Conservation (phyloP, 2,888 invertebrate species). For the Tetrapedia diversipes region DNA sequence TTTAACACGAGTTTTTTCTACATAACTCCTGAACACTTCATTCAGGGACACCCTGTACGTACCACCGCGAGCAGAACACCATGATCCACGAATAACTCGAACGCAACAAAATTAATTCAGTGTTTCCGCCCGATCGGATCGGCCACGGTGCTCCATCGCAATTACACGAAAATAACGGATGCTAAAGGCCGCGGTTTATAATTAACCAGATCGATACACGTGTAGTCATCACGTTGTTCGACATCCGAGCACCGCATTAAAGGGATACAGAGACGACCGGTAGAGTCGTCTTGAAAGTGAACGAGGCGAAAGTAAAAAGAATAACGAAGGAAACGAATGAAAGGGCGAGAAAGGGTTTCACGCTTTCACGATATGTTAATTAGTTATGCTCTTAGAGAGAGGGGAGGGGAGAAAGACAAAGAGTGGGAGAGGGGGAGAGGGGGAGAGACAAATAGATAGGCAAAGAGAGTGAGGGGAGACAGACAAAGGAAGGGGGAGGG, state of each 20-base stretch:
- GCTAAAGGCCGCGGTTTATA: slow-evolving; percentile 40
- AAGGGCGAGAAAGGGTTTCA: too few relatives aligned
- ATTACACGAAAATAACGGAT: slow-evolving; percentile 41
- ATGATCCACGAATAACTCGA: slow-evolving; percentile 23
- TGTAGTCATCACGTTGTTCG: slow-evolving; percentile 32
- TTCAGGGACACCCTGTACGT: too few relatives aligned
- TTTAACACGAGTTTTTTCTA: too few relatives aligned
- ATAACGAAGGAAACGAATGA: too few relatives aligned
- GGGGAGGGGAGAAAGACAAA: too few relatives aligned
- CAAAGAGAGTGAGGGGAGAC: too few relatives aligned
- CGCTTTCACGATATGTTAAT: too few relatives aligned
- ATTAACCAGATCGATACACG: slow-evolving; percentile 47
- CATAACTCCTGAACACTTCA: too few relatives aligned
- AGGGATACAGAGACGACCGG: neutral
- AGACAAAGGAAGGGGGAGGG: neutral
- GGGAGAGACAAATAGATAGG: too few relatives aligned
- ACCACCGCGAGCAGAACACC: too few relatives aligned
- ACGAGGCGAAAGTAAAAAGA: neutral
- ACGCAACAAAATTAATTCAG: slow-evolving; percentile 18
- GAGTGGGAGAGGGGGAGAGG: too few relatives aligned
- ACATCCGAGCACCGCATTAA: neutral
- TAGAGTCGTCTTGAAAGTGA: neutral
- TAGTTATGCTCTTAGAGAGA: too few relatives aligned
- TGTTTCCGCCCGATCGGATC: slow-evolving; percentile 16
- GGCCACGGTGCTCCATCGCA: slow-evolving; percentile 10